Percentiles rank a stretch among this genome's conserved stretches.
Conservation (phyloP, 2,888 invertebrate genomes). For the Eupsilia transversa region DNA sequence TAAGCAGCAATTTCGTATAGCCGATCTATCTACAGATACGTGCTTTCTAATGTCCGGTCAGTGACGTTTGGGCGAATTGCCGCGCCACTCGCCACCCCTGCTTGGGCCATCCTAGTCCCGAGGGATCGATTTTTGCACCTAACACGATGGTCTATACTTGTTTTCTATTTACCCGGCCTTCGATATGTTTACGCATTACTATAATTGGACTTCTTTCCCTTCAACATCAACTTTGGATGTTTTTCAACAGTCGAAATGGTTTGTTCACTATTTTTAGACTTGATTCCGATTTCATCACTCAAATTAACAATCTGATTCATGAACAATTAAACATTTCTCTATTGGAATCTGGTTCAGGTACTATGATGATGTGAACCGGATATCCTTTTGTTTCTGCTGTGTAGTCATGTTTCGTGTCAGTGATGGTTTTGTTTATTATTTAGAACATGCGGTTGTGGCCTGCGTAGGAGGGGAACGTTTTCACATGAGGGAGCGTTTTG, state of each 20-base stretch:
- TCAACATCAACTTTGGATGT: constrained; percentile 41
- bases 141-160: constrained; percentile 16
- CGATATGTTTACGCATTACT: constrained; percentile 32
- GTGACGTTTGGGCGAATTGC: constrained; percentile 73
- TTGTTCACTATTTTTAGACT: constrained; percentile 47
- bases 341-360: constrained; percentile 61
- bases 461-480: constrained; percentile 73
- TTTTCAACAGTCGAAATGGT: constrained; percentile 44
- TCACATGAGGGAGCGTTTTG: constrained; percentile 78
- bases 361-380: constrained; percentile 79
- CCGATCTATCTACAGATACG: constrained; percentile 76
- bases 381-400: constrained; percentile 82
- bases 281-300: constrained; percentile 48
- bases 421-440: constrained; percentile 84
- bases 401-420: constrained; percentile 83
- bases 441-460: constrained; percentile 76
- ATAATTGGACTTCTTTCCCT: constrained; percentile 30
- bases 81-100: constrained; percentile 70
- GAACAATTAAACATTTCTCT: constrained; percentile 69
- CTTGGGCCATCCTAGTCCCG: constrained; percentile 59
- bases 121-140: constrained; percentile 41
- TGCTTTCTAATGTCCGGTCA: constrained; percentile 79
- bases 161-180: constrained; percentile 35
- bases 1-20: constrained; percentile 75
- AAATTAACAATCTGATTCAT: constrained; percentile 60